Conservation (phyloP, 1,140 invertebrate species). For the Solen grandis region DNA sequence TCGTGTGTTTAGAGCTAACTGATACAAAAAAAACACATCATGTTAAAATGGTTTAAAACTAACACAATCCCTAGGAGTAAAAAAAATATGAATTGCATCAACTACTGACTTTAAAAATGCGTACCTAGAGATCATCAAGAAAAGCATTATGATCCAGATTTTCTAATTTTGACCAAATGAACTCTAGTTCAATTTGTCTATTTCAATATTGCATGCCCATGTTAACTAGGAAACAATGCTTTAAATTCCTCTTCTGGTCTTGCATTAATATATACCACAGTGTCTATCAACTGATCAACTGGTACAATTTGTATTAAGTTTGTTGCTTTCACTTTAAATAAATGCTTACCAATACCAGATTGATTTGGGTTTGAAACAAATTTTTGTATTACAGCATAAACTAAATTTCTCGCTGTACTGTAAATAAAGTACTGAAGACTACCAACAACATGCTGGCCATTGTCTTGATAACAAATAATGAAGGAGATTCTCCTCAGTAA, state of each 20-base stretch:
- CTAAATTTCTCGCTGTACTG: slow-evolving; percentile 29
- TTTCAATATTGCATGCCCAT: slow-evolving; percentile 30
- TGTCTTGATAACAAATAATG: slow-evolving; percentile 34
- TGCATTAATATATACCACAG: slow-evolving; percentile 34
- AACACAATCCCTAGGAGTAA: slow-evolving; percentile 26
- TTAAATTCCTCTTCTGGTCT: slow-evolving; percentile 28
- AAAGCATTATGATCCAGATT: slow-evolving; percentile 31
- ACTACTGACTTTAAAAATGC: slow-evolving; percentile 36
- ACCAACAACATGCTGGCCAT: slow-evolving; percentile 32
- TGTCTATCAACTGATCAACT: slow-evolving; percentile 22
- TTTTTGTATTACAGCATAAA: slow-evolving; percentile 34
- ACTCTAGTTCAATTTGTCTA: slow-evolving; percentile 28
- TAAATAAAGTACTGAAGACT: slow-evolving; percentile 34
- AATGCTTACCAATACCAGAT: slow-evolving; percentile 33
- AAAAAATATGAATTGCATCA: slow-evolving; percentile 23
- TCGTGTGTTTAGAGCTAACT: slow-evolving; percentile 16
- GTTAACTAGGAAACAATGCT: slow-evolving; percentile 28
- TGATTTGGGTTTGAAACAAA: slow-evolving; percentile 32
- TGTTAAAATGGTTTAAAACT: slow-evolving; percentile 29
- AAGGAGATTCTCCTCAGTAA: slow-evolving; percentile 6
- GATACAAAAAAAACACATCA: slow-evolving; percentile 13
- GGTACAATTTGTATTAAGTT: slow-evolving; percentile 30
- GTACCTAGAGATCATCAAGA: slow-evolving; percentile 26
- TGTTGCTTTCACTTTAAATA: slow-evolving; percentile 31
- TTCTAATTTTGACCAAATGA: slow-evolving; percentile 32